Conservation (phyloP, 35 echinoderm and acorn worm species). For the Apostichopus parvimensis region DNA sequence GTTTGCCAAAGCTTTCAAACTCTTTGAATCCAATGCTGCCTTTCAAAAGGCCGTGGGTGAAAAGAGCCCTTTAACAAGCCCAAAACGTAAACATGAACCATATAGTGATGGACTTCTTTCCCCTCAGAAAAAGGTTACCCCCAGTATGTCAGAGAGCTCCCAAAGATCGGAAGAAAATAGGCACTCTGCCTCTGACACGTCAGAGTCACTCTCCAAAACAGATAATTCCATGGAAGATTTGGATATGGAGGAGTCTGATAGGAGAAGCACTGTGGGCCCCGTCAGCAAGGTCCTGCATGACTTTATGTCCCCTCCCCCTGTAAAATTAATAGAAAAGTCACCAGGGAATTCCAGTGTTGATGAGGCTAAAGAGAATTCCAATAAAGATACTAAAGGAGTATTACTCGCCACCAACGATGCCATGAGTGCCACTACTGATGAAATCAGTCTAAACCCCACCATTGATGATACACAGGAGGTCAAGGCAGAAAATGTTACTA, state of each 20-base stretch:
- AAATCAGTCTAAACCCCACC: conserved; percentile 19
- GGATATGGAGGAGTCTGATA: conserved; percentile 41
- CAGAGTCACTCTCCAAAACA: conserved; percentile 38
- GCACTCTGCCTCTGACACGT: conserved; percentile 46
- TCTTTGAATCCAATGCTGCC: conserved; percentile 40
- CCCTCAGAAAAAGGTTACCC: conserved; percentile 4
- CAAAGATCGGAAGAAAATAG: conserved; percentile 11
- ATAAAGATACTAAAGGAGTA: neutral
- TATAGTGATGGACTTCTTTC: conserved; percentile 16
- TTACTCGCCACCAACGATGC: neutral
- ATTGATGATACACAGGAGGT: neutral
- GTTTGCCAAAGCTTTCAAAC: conserved; percentile 49
- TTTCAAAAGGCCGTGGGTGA: conserved; percentile 19
- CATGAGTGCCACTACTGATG: conserved; percentile 40
- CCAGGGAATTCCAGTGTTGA: neutral
- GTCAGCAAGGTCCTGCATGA: conserved; percentile 11
- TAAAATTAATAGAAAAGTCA: neutral
- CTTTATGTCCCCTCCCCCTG: conserved; percentile 34
- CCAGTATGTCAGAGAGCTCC: neutral
- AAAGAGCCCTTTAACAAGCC: conserved; percentile 47
- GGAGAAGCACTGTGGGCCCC: conserved; percentile 4
- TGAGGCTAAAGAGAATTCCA: neutral
- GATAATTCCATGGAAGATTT: conserved; percentile 57
- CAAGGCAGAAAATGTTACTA: neutral
- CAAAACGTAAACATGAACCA: conserved; percentile 33